Evolutionary conservation across 2,113 vertebrate genomes (phyloP).

Genomic region (Gobiocypris rarus): DNA sequence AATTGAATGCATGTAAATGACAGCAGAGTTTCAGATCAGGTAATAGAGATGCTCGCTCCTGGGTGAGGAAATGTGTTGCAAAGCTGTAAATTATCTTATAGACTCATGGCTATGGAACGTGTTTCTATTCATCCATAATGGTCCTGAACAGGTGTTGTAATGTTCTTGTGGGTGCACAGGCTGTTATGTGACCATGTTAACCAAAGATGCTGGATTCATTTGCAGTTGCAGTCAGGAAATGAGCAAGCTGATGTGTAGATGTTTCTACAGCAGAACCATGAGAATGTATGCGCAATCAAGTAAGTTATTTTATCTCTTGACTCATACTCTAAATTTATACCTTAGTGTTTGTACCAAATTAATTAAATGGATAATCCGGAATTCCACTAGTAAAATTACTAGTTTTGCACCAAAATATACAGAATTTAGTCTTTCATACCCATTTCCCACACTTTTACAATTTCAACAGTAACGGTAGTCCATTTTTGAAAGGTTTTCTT

Average conservation of each 20-base stretch:
- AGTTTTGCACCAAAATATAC: too few relatives aligned
- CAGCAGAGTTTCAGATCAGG: not conserved
- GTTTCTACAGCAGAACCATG: not conserved
- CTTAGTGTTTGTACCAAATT: too few relatives aligned
- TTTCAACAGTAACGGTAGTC: too few relatives aligned
- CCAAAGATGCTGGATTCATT: not conserved
- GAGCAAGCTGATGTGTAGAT: slow-evolving; percentile 24
- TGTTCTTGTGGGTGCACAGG: not conserved
- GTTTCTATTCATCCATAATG: not conserved
- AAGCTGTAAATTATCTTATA: not conserved
- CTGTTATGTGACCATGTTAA: slow-evolving; percentile 17
- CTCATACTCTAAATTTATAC: not conserved
- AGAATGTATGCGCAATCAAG: not conserved
- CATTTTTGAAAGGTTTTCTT: too few relatives aligned
- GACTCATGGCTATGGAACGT: not conserved
- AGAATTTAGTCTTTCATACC: too few relatives aligned
- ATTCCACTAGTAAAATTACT: too few relatives aligned
- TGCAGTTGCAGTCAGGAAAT: slow-evolving; percentile 16
- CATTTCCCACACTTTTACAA: too few relatives aligned
- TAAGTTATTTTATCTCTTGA: not conserved
- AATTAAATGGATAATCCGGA: too few relatives aligned
- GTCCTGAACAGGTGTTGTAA: not conserved
- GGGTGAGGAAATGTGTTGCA: not conserved
- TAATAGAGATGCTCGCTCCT: not conserved
- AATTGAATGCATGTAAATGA: slow-evolving; percentile 30